Evolutionary conservation across 2,888 invertebrate genomes (phyloP).

Genomic region (Heliconius cydno): DNA sequence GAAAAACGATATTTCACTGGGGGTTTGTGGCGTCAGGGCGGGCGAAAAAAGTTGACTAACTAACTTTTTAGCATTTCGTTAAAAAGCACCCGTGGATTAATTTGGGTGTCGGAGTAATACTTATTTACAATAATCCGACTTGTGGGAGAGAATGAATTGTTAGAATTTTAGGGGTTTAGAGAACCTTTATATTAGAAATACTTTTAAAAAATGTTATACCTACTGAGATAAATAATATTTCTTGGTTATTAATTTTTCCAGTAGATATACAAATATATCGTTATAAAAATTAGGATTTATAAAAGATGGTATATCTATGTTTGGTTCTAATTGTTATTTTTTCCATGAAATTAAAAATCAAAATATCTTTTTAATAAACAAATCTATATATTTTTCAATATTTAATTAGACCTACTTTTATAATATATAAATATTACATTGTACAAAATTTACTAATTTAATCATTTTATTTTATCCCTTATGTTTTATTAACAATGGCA

Average conservation of each 20-base stretch:
- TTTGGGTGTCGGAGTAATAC: conserved; percentile 75
- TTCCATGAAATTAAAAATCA: not conserved
- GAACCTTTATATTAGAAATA: not conserved
- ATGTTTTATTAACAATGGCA: not conserved
- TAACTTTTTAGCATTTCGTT: conserved; percentile 79
- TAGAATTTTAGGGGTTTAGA: conserved; percentile 65
- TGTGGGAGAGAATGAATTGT: conserved; percentile 75
- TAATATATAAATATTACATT: not conserved
- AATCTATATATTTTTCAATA: too few relatives aligned
- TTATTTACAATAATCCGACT: conserved; percentile 83
- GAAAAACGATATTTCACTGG: conserved; percentile 73
- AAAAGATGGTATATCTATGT: not conserved
- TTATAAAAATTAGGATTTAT: not conserved
- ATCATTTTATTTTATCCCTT: not conserved
- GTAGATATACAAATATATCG: not conserved
- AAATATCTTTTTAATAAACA: not conserved
- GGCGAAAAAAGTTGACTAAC: conserved; percentile 66
- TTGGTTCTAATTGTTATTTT: not conserved
- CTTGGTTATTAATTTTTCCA: not conserved
- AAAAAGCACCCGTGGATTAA: conserved; percentile 76
- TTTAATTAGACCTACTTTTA: not conserved
- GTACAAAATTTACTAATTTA: not conserved
- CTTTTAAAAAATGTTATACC: not conserved
- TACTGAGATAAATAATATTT: not conserved
- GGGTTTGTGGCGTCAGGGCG: conserved; percentile 63